Percentiles rank a stretch among this genome's conserved stretches.
Evolutionary conservation across 2,888 invertebrate genomes (phyloP).

Genomic region (Hedychridium roseum): DNA sequence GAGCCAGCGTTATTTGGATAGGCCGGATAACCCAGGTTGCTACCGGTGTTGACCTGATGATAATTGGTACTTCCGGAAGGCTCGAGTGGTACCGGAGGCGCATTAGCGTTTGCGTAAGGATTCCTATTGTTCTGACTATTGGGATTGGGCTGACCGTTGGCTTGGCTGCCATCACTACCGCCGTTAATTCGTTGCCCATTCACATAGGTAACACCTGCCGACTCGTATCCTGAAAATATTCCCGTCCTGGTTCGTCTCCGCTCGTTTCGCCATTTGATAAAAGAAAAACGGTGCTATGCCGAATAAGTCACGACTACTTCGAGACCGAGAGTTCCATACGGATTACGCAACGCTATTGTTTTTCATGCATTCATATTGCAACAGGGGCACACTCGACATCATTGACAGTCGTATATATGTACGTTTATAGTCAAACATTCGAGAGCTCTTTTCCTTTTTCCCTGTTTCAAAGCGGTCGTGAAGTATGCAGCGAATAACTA

Average conservation of each 20-base stretch:
- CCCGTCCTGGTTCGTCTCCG: conserved; percentile 2
- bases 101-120: conserved; percentile 57
- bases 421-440: no score
- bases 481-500: no score
- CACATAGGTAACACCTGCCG: conserved; percentile 53
- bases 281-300: no score
- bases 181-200: conserved; percentile 47
- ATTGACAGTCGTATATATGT: no score
- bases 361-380: no score
- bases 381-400: no score
- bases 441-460: no score
- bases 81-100: conserved; percentile 48
- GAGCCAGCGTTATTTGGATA: conserved; percentile 39
- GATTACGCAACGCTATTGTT: no score
- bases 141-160: conserved; percentile 34
- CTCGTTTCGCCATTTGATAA: conserved; percentile 8
- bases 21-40: conserved; percentile 50
- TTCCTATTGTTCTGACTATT: conserved; percentile 47
- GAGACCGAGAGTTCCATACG: no score
- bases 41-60: conserved; percentile 38
- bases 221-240: conserved; percentile 56
- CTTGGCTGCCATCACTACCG: conserved; percentile 17
- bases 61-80: conserved; percentile 23
- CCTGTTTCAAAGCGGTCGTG: no score
- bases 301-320: no score